Base-by-base conservation (phyloP, 1,140 invertebrate species). In the Drosophila santomea region DNA sequence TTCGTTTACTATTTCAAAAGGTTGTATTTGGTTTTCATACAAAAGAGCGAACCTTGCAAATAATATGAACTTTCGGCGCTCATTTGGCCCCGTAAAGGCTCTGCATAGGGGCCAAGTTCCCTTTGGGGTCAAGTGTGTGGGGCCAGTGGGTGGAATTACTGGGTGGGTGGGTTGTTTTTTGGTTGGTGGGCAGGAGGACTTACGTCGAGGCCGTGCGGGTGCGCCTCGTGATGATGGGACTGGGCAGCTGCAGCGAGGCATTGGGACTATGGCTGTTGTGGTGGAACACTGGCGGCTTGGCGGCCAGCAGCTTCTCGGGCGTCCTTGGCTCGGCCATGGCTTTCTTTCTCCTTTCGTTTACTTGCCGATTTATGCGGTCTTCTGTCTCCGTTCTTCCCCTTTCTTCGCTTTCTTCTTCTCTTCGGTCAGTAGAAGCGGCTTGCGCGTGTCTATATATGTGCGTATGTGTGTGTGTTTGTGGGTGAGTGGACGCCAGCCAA, bases 171-270 rank as follows among this genome's bases (percentile, higher is more conserved):
- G 1, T n/a, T n/a, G 52, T 17, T 38, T 17, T 38, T 20, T 20
- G 20, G 1, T 1, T 20, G 20, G 20, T 20, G 20, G 45, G 32
- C 25, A 10, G 41, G 23, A 36, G 45, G 45, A 82, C 94, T 95
- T 94, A 97, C 96, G 95, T 96, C 66, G 96, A 97, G 74, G 96
- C 94, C 62, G 96, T 96, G 85, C 96, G 93, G 71, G 95, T 97
- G 72, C 96, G 93, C 81, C 95, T 94, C 7, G 96, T 97, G 45
- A 96, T 96, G 77, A 97, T 95, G 14, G 96, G 96, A 92, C 96
- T 96, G 14, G 96, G 96, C 74, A 96, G 90, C 80, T 94, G 94
- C 56, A 95, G 92, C 74, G 93, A 93, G 41, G 93, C 92, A 77
- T 91, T 85, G 43, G 90, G 90, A 51, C 90, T 91, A 52, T 91